Conservation (phyloP, 2,113 vertebrate genomes). For the Protomyctophum bolini region DNA sequence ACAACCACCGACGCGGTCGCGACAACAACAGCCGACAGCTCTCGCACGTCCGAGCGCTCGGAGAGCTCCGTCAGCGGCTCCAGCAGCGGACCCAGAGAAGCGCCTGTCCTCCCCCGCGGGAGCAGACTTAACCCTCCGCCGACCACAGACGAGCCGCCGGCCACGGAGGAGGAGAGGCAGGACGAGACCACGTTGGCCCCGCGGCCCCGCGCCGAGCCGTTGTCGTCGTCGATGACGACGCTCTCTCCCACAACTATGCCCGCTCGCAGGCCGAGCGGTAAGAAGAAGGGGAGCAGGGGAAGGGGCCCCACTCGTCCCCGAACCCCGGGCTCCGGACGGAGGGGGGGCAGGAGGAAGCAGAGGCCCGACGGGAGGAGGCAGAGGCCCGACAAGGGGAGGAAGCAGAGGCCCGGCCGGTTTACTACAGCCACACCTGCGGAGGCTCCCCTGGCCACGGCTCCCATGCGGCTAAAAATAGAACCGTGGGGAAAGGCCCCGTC, state of each 20-base stretch:
- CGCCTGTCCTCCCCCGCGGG: slow-evolving; percentile 12
- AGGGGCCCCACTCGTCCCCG: background rate
- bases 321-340: slow-evolving; percentile 62
- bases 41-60: background rate
- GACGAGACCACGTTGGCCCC: slow-evolving; percentile 3
- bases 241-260: slow-evolving; percentile 27
- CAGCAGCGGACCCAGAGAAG: slow-evolving; percentile 26
- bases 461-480: slow-evolving; percentile 51
- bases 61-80: slow-evolving; percentile 27
- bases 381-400: slow-evolving; percentile 65
- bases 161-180: background rate
- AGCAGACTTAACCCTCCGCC: slow-evolving; percentile 20
- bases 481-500: slow-evolving; percentile 21
- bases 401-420: slow-evolving; percentile 47
- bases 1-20: slow-evolving; percentile 37
- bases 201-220: slow-evolving; percentile 2
- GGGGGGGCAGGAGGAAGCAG: slow-evolving; percentile 73
- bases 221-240: slow-evolving; percentile 14
- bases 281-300: background rate
- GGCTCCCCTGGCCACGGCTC: slow-evolving; percentile 4
- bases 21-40: slow-evolving; percentile 46
- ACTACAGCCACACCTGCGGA: slow-evolving; percentile 25
- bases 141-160: slow-evolving; percentile 14
- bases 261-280: background rate
- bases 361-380: slow-evolving; percentile 74